phyloP scores from a whole-genome alignment of 1,140 invertebrate genomes.

The Euglossa dilemma region DNA sequence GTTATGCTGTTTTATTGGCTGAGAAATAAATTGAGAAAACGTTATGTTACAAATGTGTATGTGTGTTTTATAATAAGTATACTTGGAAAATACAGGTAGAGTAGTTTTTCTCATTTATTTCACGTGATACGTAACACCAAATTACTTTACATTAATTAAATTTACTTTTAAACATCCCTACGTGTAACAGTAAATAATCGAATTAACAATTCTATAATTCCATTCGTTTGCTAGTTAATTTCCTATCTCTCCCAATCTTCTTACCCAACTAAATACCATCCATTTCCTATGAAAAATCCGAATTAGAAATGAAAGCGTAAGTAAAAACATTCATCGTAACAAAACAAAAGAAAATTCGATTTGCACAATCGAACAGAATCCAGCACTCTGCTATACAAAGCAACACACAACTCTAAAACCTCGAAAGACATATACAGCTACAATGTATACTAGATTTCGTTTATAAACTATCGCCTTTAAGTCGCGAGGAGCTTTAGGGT shows the following conservation, averaged over 20 bases:
- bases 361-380: not conserved
- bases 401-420: not conserved
- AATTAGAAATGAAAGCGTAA: conserved; percentile 37
- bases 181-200: too few relatives aligned
- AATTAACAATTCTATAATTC: not conserved
- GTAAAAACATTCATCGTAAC: not conserved
- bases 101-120: not conserved
- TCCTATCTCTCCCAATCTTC: too few relatives aligned
- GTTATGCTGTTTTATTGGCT: too few relatives aligned
- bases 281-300: not conserved
- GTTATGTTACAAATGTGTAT: not conserved
- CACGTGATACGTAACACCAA: not conserved
- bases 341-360: not conserved
- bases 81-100: not conserved
- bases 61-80: not conserved
- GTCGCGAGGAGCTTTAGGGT: conserved; percentile 68
- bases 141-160: not conserved
- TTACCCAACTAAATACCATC: too few relatives aligned
- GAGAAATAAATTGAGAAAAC: not conserved
- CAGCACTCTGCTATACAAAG: too few relatives aligned
- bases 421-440: not conserved
- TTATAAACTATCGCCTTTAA: conserved; percentile 76
- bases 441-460: conserved; percentile 47
- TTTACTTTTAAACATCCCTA: not conserved
- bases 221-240: too few relatives aligned